phyloP scores from a whole-genome alignment of 2,113 vertebrate genomes.

The Scomber scombrus region DNA sequence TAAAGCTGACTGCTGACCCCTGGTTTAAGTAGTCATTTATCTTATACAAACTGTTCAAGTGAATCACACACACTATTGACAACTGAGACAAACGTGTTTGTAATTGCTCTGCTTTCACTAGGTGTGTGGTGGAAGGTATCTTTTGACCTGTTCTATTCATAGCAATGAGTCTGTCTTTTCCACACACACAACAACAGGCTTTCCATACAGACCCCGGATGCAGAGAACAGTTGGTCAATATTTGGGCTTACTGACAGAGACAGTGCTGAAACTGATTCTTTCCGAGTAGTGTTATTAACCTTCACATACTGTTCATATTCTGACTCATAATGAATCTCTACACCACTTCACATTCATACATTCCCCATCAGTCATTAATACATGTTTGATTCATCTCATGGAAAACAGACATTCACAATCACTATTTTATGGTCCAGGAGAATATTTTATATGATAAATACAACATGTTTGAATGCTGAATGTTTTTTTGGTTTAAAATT shows the following conservation, averaged over 20 bases:
- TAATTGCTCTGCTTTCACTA: conserved; percentile 15
- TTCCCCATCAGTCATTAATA: too few species aligned
- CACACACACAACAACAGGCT: not conserved
- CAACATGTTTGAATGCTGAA: too few species aligned
- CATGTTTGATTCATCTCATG: too few species aligned
- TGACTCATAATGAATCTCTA: too few species aligned
- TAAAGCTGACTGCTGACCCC: too few species aligned
- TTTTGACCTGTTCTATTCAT: conserved; percentile 6
- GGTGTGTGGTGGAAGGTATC: not conserved
- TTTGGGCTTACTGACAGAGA: not conserved
- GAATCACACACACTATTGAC: not conserved
- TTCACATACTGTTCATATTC: too few species aligned
- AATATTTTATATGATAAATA: too few species aligned
- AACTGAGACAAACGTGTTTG: not conserved
- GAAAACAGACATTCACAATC: too few species aligned
- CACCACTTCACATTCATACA: too few species aligned
- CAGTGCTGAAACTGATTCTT: not conserved
- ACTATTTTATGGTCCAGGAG: too few species aligned
- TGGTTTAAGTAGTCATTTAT: not conserved
- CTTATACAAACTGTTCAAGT: not conserved
- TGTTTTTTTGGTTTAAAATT: too few species aligned
- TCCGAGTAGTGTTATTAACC: not conserved
- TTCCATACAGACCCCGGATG: not conserved
- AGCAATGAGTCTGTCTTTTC: not conserved
- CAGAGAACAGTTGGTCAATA: not conserved